Base-by-base conservation (phyloP, 2,113 vertebrate genomes). In the Orthonyx spaldingii region DNA sequence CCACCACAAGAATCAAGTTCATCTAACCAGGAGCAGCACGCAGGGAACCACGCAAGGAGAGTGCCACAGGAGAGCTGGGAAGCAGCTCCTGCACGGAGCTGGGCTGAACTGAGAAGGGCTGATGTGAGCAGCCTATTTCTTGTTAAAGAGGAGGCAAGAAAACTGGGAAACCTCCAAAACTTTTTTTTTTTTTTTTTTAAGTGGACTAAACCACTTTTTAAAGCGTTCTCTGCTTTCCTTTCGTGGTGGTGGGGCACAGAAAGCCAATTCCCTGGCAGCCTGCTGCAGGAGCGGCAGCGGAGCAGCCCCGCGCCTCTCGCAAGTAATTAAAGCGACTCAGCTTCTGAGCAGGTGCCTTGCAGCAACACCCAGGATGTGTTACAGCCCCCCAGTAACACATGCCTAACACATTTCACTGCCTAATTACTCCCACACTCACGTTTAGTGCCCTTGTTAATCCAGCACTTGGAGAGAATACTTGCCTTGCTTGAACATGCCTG, bases 381-480 rank as follows among this genome's bases (percentile, higher is more conserved):
- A 79, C 46, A 84, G 57, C 74, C 93, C 92, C 93, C 28, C 69
- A 92, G 88, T 52, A 95, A 94, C 92, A 90, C 74, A 33, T 72
- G 83, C 80, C 47, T 94, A 90, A 72, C 90, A 94, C 77, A 49
- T 86, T 87, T 87, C 94, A 91, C 61, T 69, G 90, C 96, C 95
- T 97, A 94, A 96, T 96, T 96, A 96, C 94, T 92, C 90, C 94
- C 82, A 93, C 90, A 53, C 88, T 96, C 93, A 69, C 46, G 28
- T 96, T 94, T 95, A 95, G 91, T 78, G 82, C 60, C 92, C 92
- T 88, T 97, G 90, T 97, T 98, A 98, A 97, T 96, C 91, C 80
- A 89, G 80, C 26, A 68, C 41, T 97, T 91, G 77, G 44, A 44
- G 84, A 94, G 78, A 97, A 87, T 52, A 64, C 95, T 95, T 96